Evolutionary conservation across 2,888 invertebrate species (phyloP).

Genomic region (Anthoptus insignis): DNA sequence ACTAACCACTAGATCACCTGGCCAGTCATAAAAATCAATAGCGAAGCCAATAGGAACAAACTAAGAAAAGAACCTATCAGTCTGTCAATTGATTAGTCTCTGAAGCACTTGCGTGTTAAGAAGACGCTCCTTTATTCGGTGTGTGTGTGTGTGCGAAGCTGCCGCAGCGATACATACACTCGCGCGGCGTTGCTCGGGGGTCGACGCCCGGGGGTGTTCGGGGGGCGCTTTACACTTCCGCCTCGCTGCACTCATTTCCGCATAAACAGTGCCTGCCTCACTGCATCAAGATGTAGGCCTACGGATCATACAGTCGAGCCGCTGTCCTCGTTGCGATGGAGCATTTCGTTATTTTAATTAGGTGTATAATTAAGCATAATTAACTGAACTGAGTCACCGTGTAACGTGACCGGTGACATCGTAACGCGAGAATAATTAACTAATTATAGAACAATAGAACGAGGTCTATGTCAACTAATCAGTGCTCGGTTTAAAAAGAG

Average conservation of each 20-base stretch:
- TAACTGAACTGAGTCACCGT: slow-evolving; percentile 10
- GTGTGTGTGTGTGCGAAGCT: slow-evolving; percentile 52
- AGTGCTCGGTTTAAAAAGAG: slow-evolving; percentile 70
- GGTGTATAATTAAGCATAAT: slow-evolving; percentile 31
- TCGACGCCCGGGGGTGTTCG: slow-evolving; percentile 73
- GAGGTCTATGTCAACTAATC: slow-evolving; percentile 58
- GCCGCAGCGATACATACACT: slow-evolving; percentile 54
- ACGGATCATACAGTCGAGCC: slow-evolving; percentile 48
- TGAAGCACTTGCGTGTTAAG: slow-evolving; percentile 44
- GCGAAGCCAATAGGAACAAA: too few species aligned
- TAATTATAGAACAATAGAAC: slow-evolving; percentile 14
- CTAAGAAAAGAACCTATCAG: too few species aligned
- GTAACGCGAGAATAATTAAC: neutral
- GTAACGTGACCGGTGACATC: neutral
- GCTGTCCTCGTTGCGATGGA: slow-evolving; percentile 30
- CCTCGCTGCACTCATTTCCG: slow-evolving; percentile 84
- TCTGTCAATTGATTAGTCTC: slow-evolving; percentile 56
- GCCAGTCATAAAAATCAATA: too few species aligned
- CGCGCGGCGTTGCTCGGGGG: slow-evolving; percentile 61
- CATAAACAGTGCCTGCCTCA: slow-evolving; percentile 76
- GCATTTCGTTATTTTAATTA: slow-evolving; percentile 28
- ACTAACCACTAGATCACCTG: too few species aligned
- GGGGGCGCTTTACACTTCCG: slow-evolving; percentile 83
- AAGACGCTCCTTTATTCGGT: slow-evolving; percentile 51
- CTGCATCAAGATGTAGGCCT: slow-evolving; percentile 70